Conservation (phyloP, 1,140 invertebrate species). For the Microplitis demolitor region DNA sequence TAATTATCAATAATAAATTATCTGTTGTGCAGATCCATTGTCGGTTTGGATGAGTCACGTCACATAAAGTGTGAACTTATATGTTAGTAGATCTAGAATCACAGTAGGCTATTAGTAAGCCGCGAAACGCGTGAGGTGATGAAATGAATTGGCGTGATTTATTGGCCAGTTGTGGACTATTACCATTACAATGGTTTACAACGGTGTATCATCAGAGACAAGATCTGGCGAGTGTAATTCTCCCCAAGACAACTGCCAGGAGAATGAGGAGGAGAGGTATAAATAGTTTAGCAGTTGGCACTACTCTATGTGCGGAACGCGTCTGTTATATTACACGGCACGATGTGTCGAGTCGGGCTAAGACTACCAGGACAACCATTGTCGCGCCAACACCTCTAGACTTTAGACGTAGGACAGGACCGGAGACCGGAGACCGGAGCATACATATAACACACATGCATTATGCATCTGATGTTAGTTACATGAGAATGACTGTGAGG, state of each 20-base stretch:
- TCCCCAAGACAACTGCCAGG: background rate
- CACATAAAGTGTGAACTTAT: too few relatives aligned
- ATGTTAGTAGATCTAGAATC: background rate
- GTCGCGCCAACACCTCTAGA: slow-evolving; percentile 19
- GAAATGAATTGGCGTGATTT: background rate
- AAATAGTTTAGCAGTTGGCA: background rate
- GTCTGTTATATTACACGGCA: background rate
- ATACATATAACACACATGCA: slow-evolving; percentile 35
- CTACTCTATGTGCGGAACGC: background rate
- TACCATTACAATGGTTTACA: slow-evolving; percentile 1
- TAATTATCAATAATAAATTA: too few relatives aligned
- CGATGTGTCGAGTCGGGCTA: background rate
- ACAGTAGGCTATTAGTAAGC: background rate
- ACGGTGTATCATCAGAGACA: background rate
- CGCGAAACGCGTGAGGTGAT: background rate
- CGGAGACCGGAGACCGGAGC: background rate
- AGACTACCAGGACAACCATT: background rate
- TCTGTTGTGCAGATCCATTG: background rate
- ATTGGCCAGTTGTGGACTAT: background rate
- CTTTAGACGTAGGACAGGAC: background rate
- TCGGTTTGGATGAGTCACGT: background rate
- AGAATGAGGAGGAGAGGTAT: background rate
- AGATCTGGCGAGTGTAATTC: background rate
- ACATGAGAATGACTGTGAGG: slow-evolving; percentile 37
- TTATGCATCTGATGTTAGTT: slow-evolving; percentile 54